A percentile compares a stretch with the other conserved stretches of the same genome.
These are phyloP conservation scores for Polydesmus complanatus DNA, from an alignment of 2,888 invertebrate species.

Conservation along the genomic window DNA sequence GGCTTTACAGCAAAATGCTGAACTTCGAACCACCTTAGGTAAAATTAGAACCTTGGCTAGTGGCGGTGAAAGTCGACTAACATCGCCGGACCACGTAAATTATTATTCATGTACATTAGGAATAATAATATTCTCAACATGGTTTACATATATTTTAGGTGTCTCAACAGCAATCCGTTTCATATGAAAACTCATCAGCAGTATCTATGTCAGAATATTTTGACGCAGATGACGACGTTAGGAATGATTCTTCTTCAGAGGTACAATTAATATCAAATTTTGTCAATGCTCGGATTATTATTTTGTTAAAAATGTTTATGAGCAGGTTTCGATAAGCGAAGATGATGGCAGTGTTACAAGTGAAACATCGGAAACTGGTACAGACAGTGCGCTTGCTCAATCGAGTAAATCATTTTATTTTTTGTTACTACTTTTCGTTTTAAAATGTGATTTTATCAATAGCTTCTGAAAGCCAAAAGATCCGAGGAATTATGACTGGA, in stretches of 20 bases:
- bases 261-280: too few relatives aligned
- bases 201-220: slow-evolving; percentile 64
- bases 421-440: slow-evolving; percentile 9
- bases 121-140: too few relatives aligned
- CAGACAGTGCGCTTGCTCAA: slow-evolving; percentile 26
- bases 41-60: slow-evolving; percentile 30
- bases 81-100: slow-evolving; percentile 15
- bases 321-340: slow-evolving; percentile 23
- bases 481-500: slow-evolving; percentile 30
- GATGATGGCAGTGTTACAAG: slow-evolving; percentile 48
- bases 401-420: slow-evolving; percentile 21
- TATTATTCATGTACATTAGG: too few relatives aligned
- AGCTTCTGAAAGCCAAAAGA: not conserved
- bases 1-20: slow-evolving; percentile 59
- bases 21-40: slow-evolving; percentile 41
- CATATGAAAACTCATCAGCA: slow-evolving; percentile 57
- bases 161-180: slow-evolving; percentile 50
- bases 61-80: slow-evolving; percentile 37
- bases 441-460: slow-evolving; percentile 10
- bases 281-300: slow-evolving; percentile 50
- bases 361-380: slow-evolving; percentile 47
- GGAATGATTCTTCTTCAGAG: slow-evolving; percentile 50
- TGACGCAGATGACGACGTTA: slow-evolving; percentile 54
- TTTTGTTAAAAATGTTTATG: too few relatives aligned
- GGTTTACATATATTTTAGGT: too few relatives aligned